These are phyloP conservation scores for Sparidentex hasta DNA, from an alignment of 2,797 vertebrate species.

Conservation along the genomic window DNA sequence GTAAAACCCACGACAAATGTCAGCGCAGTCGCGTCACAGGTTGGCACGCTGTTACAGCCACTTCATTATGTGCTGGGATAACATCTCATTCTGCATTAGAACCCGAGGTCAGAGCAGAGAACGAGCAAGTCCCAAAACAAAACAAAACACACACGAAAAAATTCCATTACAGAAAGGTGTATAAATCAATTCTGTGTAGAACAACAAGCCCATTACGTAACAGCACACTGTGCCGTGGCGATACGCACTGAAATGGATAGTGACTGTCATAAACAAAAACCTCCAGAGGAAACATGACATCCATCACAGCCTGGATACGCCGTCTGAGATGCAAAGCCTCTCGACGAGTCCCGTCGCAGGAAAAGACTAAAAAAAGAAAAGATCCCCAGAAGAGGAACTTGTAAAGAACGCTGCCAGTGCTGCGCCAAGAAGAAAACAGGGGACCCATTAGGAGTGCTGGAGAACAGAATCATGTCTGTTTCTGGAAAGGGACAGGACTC, in stretches of 20 bases:
- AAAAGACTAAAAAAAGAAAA: conserved; percentile 38
- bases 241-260: conserved; percentile 71
- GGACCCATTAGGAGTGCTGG: conserved; percentile 58
- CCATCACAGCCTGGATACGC: conserved; percentile 57
- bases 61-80: conserved; percentile 67
- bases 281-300: conserved; percentile 74
- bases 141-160: conserved; percentile 45
- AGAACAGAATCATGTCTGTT: conserved; percentile 51
- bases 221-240: conserved; percentile 55
- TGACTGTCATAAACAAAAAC: conserved; percentile 73
- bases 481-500: conserved; percentile 61
- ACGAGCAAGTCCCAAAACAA: conserved; percentile 41
- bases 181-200: conserved; percentile 72
- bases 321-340: conserved; percentile 48
- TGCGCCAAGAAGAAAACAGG: conserved; percentile 42
- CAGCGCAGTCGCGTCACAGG: conserved; percentile 39
- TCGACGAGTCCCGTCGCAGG: conserved; percentile 21
- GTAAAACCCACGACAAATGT: conserved; percentile 54
- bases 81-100: conserved; percentile 64
- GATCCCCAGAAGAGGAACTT: conserved; percentile 53
- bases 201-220: conserved; percentile 70
- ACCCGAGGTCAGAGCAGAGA: conserved; percentile 61
- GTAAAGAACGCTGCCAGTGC: conserved; percentile 41
- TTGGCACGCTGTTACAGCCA: conserved; percentile 54
- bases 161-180: conserved; percentile 66